Base-by-base conservation (phyloP, 1,140 invertebrate species). In the Dendrolimus punctatus region DNA sequence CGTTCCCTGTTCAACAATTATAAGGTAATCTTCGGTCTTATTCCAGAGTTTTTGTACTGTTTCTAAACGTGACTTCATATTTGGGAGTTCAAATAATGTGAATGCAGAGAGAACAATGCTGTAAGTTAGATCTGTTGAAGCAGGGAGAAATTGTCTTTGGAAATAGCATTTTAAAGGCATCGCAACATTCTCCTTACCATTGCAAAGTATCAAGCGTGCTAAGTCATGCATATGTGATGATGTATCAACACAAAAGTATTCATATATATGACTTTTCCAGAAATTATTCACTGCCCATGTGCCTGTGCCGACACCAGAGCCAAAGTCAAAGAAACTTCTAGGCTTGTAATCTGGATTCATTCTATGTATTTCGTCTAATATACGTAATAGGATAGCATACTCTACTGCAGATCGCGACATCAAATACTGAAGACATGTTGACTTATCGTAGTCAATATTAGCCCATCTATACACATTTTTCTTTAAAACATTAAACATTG, bases 1-100 rank as follows among this genome's bases (percentile, higher is more conserved):
- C 0, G 92, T 93, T 5, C 97, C 97, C 65, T 93, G 89, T 85
- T 98, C 96, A 8, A 96, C 90, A 42, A 98, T 86, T 40, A 98
- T 89, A 62, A 98, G 84, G 76, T 94, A 96, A 8, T 92, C 90
- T 56, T 91, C 87, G 6, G 95, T 96, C 88, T 96, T 97, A 43
- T 91, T 91, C 96, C 96, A 98, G 8, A 98, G 85, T 71, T 93
- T 94, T 10, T 92, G 81, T 56, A 97, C 77, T 0, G 90, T 89
- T 68, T 95, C 89, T 10, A 96, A 73, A 50, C 96, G 88, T 40
- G 84, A 87, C 70, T 91, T 85, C 51, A 88, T 76, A 55, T 89
- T 89, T 5, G 92, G 92, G 49, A 97, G 76, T 80, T 98, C 96
- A 54, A 97, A 89, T 46, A 98, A 87, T 2, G 95, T 91, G 75